phyloP scores from a whole-genome alignment of 2,797 vertebrate genomes.

The Parauchenoglanis ngamensis region DNA sequence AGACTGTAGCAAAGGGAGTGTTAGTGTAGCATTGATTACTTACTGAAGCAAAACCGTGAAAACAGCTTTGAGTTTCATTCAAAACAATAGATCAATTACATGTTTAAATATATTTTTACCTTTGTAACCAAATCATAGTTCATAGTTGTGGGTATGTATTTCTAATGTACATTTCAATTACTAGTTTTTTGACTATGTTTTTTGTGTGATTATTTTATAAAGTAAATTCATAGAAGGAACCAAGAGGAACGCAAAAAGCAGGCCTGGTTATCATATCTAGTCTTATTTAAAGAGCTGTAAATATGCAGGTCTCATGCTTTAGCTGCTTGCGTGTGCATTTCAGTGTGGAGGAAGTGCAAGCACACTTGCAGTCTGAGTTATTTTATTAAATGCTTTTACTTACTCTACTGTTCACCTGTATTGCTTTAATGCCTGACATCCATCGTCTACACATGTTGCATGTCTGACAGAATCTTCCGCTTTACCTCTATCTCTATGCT shows the following conservation, averaged over 20 bases:
- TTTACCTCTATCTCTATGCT: constrained; percentile 14
- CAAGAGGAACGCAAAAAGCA: background rate
- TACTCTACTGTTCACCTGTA: background rate
- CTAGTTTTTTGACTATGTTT: background rate
- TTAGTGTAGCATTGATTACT: constrained; percentile 12
- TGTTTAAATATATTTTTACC: constrained; percentile 6
- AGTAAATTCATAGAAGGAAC: background rate
- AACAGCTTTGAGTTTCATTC: background rate
- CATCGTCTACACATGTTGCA: background rate
- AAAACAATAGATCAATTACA: background rate
- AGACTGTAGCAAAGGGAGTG: constrained; percentile 12
- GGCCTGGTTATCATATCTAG: background rate
- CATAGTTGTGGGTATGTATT: background rate
- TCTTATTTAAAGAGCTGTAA: constrained; percentile 10
- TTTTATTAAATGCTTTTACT: background rate
- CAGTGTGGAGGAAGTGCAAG: background rate
- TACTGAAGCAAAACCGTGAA: constrained; percentile 9
- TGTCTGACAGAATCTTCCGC: constrained; percentile 22
- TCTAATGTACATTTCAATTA: background rate
- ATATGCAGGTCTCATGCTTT: background rate
- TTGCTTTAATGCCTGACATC: background rate
- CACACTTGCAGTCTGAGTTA: background rate
- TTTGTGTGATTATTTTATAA: background rate
- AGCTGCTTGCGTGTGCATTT: background rate
- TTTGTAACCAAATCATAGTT: background rate